A percentile compares a stretch with the other conserved stretches of the same genome.
Conservation (phyloP, 2,113 vertebrate species). For the Calonectris borealis region DNA sequence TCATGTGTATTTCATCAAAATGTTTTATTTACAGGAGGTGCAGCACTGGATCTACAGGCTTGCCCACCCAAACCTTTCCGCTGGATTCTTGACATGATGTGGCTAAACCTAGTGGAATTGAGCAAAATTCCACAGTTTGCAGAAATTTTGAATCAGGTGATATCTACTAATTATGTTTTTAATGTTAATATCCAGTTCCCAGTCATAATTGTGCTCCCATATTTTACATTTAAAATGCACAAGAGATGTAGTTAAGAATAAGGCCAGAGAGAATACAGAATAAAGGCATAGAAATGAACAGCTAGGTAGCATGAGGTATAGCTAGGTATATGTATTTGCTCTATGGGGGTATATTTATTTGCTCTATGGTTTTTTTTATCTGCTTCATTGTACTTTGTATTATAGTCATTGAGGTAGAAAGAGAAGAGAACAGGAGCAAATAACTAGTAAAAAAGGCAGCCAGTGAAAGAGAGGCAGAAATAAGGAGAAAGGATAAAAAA, state of each 20-base stretch:
- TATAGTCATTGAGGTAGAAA: neutral
- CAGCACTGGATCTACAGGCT: slow-evolving; percentile 78
- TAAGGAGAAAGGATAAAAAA: neutral
- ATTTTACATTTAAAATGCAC: neutral
- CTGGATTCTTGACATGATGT: slow-evolving; percentile 80
- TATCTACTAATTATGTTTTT: neutral
- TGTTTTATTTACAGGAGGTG: slow-evolving; percentile 66
- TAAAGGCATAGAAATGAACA: neutral
- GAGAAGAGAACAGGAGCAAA: neutral
- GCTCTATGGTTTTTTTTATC: neutral
- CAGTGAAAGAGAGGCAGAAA: neutral
- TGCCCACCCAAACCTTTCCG: slow-evolving; percentile 74
- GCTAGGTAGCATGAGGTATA: neutral
- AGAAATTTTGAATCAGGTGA: slow-evolving; percentile 78
- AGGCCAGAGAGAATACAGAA: neutral
- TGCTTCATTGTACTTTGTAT: neutral
- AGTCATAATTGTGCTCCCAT: neutral
- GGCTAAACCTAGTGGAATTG: slow-evolving; percentile 80
- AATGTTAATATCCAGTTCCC: neutral
- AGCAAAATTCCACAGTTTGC: slow-evolving; percentile 76
- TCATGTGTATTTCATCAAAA: neutral
- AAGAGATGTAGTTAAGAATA: neutral
- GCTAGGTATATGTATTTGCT: neutral
- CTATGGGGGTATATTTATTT: neutral
- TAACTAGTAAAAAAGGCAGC: neutral